These are phyloP conservation scores for Lissonota sp. DNA, from an alignment of 2,888 invertebrate genomes.

Conservation along the genomic window DNA sequence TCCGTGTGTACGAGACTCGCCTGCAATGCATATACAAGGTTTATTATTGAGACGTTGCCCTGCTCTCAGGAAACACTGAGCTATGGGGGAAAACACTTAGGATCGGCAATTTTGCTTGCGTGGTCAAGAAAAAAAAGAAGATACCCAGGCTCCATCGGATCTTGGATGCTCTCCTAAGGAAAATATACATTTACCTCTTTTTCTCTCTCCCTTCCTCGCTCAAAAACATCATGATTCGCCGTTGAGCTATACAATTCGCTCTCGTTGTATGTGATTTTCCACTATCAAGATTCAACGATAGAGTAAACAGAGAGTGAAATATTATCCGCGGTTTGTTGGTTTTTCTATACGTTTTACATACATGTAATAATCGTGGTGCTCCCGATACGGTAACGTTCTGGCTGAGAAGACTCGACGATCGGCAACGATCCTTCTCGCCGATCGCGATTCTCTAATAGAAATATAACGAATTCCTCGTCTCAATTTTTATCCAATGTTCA, in stretches of 20 bases:
- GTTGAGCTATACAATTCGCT: slow-evolving; percentile 7
- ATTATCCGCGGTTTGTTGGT: slow-evolving; percentile 56
- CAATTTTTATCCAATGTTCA: not conserved
- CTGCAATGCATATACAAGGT: not conserved
- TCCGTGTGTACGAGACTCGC: not conserved
- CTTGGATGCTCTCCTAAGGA: too few species aligned
- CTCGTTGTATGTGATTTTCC: slow-evolving; percentile 41
- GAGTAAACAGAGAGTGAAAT: slow-evolving; percentile 57
- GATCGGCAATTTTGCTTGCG: not conserved
- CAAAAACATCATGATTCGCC: slow-evolving; percentile 12
- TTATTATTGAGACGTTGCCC: slow-evolving; percentile 33
- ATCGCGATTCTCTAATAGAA: slow-evolving; percentile 66
- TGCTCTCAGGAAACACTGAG: not conserved
- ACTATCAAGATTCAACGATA: slow-evolving; percentile 48
- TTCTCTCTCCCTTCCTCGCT: not conserved
- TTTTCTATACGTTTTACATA: slow-evolving; percentile 17
- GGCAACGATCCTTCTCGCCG: slow-evolving; percentile 49
- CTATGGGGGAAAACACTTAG: not conserved
- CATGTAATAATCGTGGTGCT: slow-evolving; percentile 13
- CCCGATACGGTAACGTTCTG: slow-evolving; percentile 43
- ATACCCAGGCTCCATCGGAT: not conserved
- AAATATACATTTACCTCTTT: not conserved
- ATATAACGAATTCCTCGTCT: slow-evolving; percentile 3
- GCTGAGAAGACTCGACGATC: slow-evolving; percentile 12
- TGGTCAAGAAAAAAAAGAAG: not conserved